Base-by-base conservation (phyloP, 2,888 invertebrate species). In the Lithosia quadra region DNA sequence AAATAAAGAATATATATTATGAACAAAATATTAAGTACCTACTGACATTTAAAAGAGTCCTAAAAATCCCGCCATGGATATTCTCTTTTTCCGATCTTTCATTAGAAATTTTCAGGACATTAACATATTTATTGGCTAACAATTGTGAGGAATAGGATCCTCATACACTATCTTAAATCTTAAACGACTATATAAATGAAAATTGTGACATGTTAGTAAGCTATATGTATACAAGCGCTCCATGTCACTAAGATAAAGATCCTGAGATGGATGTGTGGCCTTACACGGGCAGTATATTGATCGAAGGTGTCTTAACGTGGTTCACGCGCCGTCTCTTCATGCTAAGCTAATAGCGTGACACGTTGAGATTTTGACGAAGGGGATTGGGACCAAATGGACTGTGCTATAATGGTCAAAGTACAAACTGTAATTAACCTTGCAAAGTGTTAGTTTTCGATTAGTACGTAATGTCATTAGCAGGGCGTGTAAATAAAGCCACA, bases 281-380 rank as follows among this genome's bases (percentile, higher is more conserved):
- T 49, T 49, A 49, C 49, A 18, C 49, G n/a, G 49, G 49, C n/a
- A 49, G 49, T 49, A 49, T 49, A 49, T 49, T 49, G 49, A n/a
- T 49, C n/a, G n/a, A 49, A 49, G 49, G 49, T 49, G 49, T 49
- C 49, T 49, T 49, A 49, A 49, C 49, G 4, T 49, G 49, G n/a
- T 49, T 49, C 18, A 49, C 49, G 49, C n/a, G 18, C n/a, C 43
- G n/a, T 49, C n/a, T 68, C 68, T 64, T 72, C 78, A 75, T 78
- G 78, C 72, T 76, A 76, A 75, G 67, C 49, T 49, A 49, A 49
- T 49, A 49, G 60, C 60, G 59, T 49, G 49, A 49, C 49, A 49
- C 49, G 49, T 49, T 49, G n/a, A n/a, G n/a, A 49, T 49, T 49
- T 49, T 49, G 49, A 49, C 49, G 49, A 49, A n/a, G n/a, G 43